phyloP scores from a whole-genome alignment of 2,797 vertebrate species.

The Sebastiscus tertius region DNA sequence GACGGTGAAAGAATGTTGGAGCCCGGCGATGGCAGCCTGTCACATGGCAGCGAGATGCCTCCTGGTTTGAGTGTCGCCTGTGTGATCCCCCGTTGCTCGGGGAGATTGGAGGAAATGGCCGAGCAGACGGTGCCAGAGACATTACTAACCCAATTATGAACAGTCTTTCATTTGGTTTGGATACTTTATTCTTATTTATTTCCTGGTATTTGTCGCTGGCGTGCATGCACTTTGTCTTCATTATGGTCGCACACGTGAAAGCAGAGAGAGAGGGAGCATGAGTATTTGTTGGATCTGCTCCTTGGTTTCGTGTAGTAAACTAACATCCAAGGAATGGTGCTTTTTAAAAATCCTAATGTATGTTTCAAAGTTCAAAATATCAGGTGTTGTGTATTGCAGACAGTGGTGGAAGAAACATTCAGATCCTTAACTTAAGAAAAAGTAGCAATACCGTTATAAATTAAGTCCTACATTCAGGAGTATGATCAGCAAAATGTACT shows the following conservation, averaged over 20 bases:
- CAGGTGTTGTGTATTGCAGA: background rate
- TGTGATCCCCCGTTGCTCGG: slow-evolving; percentile 70
- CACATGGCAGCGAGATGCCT: slow-evolving; percentile 34
- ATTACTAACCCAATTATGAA: slow-evolving; percentile 82
- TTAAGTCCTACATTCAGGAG: background rate
- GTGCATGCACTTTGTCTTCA: slow-evolving; percentile 68
- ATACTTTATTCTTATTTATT: slow-evolving; percentile 74
- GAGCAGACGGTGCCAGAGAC: slow-evolving; percentile 76
- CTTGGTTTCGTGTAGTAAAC: background rate
- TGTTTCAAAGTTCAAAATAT: slow-evolving; percentile 1
- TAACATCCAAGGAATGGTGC: background rate
- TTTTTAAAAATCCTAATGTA: background rate
- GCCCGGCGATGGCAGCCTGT: slow-evolving; percentile 30
- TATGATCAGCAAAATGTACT: background rate
- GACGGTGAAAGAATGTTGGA: slow-evolving; percentile 32
- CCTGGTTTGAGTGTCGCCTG: slow-evolving; percentile 74
- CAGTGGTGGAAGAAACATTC: background rate
- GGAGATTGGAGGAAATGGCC: slow-evolving; percentile 78
- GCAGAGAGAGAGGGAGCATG: slow-evolving; percentile 12
- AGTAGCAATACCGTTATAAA: background rate
- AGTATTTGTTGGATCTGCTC: slow-evolving; percentile 37
- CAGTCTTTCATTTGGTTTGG: slow-evolving; percentile 77
- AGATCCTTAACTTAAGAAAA: background rate
- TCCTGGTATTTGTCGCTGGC: slow-evolving; percentile 67
- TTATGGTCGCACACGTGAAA: slow-evolving; percentile 54